Evolutionary conservation across 2,113 vertebrate species (phyloP).

Genomic region (Corvus moneduloides): DNA sequence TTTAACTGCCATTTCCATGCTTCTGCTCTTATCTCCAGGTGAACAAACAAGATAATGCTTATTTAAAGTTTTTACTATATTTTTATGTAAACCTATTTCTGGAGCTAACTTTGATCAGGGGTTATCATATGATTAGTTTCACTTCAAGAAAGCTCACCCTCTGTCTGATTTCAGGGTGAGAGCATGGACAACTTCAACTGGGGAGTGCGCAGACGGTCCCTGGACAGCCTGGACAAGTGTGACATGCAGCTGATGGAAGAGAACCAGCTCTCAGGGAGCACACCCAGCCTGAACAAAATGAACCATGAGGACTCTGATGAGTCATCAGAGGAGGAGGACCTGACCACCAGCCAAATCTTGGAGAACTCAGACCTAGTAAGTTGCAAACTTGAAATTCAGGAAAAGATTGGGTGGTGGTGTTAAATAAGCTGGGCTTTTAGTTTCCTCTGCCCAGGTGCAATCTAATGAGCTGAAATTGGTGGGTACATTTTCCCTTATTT

Average conservation of each 20-base stretch:
- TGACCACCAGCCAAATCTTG: slow-evolving; percentile 87
- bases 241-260: slow-evolving; percentile 88
- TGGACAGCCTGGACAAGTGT: slow-evolving; percentile 92
- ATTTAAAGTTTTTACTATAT: background rate
- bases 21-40: slow-evolving; percentile 37
- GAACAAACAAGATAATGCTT: slow-evolving; percentile 14
- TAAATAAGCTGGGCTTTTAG: background rate
- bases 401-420: background rate
- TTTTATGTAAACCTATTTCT: background rate
- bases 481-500: background rate
- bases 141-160: background rate
- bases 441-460: background rate
- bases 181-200: slow-evolving; percentile 97
- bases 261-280: slow-evolving; percentile 85
- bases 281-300: slow-evolving; percentile 84
- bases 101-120: background rate
- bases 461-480: background rate
- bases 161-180: slow-evolving; percentile 84
- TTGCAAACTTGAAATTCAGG: background rate
- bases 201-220: slow-evolving; percentile 91
- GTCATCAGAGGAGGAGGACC: slow-evolving; percentile 92
- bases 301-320: slow-evolving; percentile 89
- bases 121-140: background rate
- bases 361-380: slow-evolving; percentile 88
- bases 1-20: slow-evolving; percentile 52